Base-by-base conservation (phyloP, 1,140 invertebrate genomes). In the Anoplolepis gracilipes region DNA sequence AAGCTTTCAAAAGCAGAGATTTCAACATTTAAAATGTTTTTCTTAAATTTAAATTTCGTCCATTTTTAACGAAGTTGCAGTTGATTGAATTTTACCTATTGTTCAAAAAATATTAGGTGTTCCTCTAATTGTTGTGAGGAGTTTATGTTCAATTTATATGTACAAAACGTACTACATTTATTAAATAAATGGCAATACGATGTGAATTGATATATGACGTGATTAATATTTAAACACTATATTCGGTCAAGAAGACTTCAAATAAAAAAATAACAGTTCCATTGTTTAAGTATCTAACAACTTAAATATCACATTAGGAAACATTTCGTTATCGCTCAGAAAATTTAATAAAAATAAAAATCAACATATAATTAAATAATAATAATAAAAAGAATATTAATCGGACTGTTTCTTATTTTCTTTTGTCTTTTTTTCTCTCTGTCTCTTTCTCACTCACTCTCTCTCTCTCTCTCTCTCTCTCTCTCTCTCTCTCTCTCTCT, bases 391-490 rank as follows among this genome's bases (percentile, higher is more conserved):
- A n/a, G n/a, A 55, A 16, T 11, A 78, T 30, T 13, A n/a, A 16
- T 36, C 1, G 11, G 55, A 79, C n/a, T 39, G 33, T 33, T 55
- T 46, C 67, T 16, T 78, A 28, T 33, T 36, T 55, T 33, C 19
- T 53, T n/a, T 49, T 46, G 7, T 1, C 25, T 28, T 33, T n/a
- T 78, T 13, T 10, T 77, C 46, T 36, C 33, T 36, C 6, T 61
- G 76, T 87, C 42, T 87, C 42, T 61, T 53, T 53, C 61, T 81
- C n/a, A n/a, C n/a, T n/a, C n/a, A n/a, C 42, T 61, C 59, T 53
- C 61, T 81, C 19, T 82, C 39, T 70, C 5, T 82, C n/a, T 22
- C 33, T 82, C 61, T 61, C 86, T 87, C 42, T 87, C 39, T 59
- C 59, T 49, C 59, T 81, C 39, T 59, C 59, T 49, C 59, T 81